phyloP scores from a whole-genome alignment of 1,140 invertebrate genomes.

The Trichonephila clavata region DNA sequence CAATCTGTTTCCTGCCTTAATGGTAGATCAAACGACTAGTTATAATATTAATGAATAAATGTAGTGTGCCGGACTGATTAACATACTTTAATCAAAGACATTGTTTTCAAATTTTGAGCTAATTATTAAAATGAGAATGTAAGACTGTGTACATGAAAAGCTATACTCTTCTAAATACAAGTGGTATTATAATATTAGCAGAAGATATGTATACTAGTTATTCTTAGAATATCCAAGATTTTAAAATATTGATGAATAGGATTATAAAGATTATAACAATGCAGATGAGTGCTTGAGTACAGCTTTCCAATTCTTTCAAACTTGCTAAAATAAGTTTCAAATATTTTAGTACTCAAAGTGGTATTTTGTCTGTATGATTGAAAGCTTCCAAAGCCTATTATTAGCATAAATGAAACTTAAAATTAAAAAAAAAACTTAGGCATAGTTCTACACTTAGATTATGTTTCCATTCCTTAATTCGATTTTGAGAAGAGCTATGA shows the following conservation, averaged over 20 bases:
- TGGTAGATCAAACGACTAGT: background rate
- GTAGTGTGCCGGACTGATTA: background rate
- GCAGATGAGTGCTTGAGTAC: background rate
- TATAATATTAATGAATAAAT: background rate
- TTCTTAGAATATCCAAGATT: background rate
- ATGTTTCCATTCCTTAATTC: too few relatives aligned
- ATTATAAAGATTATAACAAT: background rate
- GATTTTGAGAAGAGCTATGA: too few relatives aligned
- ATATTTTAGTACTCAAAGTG: background rate
- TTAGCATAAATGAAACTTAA: too few relatives aligned
- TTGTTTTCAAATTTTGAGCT: background rate
- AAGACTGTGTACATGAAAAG: background rate
- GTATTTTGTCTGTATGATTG: background rate
- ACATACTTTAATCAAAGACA: background rate
- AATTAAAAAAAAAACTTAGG: too few relatives aligned
- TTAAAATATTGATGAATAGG: background rate
- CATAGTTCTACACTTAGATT: too few relatives aligned
- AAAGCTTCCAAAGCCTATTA: too few relatives aligned
- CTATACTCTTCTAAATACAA: background rate
- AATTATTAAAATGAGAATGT: background rate
- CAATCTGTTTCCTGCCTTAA: background rate
- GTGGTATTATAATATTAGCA: background rate
- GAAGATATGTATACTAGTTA: background rate
- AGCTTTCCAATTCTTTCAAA: background rate
- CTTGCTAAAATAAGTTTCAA: background rate